Base-by-base conservation (phyloP, 1,140 invertebrate species). In the Triops cancriformis region DNA sequence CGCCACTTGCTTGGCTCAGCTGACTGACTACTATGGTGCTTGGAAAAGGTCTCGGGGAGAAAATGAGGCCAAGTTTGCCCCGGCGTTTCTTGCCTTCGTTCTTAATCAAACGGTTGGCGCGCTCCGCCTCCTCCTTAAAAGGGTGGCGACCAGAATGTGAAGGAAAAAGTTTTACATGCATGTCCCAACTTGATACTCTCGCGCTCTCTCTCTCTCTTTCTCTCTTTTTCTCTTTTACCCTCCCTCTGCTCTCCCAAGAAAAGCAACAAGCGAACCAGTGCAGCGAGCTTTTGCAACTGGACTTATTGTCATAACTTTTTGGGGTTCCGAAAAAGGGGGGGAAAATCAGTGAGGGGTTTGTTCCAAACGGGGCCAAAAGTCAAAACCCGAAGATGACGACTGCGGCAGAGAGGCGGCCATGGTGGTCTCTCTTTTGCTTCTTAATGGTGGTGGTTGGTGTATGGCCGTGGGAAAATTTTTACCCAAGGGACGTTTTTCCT, bases 11-110 rank as follows among this genome's bases (percentile, higher is more conserved):
- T 64, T 4, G 6, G 51, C 51, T 64, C 31, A 37, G 31, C 31
- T 37, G 2, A 37, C 31, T 37, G n/a, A 37, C 31, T 2, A 37
- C 31, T 37, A 37, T 37, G 31, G 31, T 37, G 31, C 23, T 45
- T 64, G 51, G 14, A n/a, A 18, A n/a, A 64, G 51, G 51, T 64
- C 51, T 64, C 51, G 51, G 51, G 51, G 51, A 64, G 51, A 64
- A 64, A 64, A 23, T 64, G 51, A 64, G 51, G 51, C 51, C 51
- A 64, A 23, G 51, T 64, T 64, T 64, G 51, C 51, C 51, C 51
- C 51, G 31, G 5, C 51, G 9, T 64, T 23, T 64, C 23, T 64
- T 64, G 14, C 43, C 14, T 64, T 64, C 51, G 51, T 64, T 23
- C 51, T 64, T 64, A 64, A 64, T 64, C n/a, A 64, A 64, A 64